Base-by-base conservation (phyloP, 2,888 invertebrate species). In the Terebella lapidaria region DNA sequence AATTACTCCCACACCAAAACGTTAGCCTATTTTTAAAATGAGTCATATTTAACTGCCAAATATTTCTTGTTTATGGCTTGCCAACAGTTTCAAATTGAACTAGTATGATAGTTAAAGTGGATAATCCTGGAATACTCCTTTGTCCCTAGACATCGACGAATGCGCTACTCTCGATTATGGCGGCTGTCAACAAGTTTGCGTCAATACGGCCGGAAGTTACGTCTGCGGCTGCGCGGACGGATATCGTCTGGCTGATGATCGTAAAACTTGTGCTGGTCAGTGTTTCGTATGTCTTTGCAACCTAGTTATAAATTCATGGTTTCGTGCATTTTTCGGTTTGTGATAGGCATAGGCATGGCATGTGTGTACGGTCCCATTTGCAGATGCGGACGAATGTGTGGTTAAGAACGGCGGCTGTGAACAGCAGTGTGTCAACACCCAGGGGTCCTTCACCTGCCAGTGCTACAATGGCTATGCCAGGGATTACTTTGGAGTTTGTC, bases 131-230 rank as follows among this genome's bases (percentile, higher is more conserved):
- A n/a, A n/a, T n/a, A n/a, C n/a, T n/a, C n/a, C n/a, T 35, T n/a
- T n/a, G n/a, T 35, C n/a, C 10, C 42, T 5, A 58, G 58, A 58
- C 22, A 26, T 54, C n/a, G 47, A 58, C 45, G 58, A 58, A 28
- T 58, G 58, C 27, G 1, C 54, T 15, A 54, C 49, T 1, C 24
- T 28, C 24, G 51, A 0, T 15, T 29, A 55, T 26, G 29, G 29
- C 51, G 42, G n/a, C 10, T 61, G 55, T 53, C 4, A 59, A 22
- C 66, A 66, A 4, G 24, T 29, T 2, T 66, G 66, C 26, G 46
- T 52, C 20, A 66, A 66, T 54, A 55, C 59, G 10, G 64, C 57
- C 15, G 63, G 63, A 18, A 46, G 56, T 15, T 66, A 62, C 54
- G 26, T 28, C 25, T 66, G 66, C 42, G 22, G 51, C 18, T 66